Conservation (phyloP, 2,113 vertebrate genomes). For the Notechis scutatus region DNA sequence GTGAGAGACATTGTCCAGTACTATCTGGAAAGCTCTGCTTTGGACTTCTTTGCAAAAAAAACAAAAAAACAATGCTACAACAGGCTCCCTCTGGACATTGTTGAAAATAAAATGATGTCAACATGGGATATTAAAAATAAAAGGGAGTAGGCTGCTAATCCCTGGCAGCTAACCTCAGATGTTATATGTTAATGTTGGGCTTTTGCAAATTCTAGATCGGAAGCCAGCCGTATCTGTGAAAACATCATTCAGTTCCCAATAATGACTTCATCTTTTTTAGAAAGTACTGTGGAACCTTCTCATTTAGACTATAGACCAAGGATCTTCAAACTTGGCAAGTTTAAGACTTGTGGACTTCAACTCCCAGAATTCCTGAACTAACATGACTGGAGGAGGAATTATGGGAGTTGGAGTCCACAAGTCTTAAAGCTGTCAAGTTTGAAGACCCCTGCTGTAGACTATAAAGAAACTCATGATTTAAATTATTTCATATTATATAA, state of each 20-base stretch:
- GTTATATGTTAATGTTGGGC: too few species aligned
- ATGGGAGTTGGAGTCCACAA: too few species aligned
- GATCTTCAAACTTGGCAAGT: too few species aligned
- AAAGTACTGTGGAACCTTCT: neutral
- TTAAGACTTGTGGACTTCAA: too few species aligned
- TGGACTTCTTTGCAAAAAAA: neutral
- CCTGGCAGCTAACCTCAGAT: neutral
- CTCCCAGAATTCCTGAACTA: too few species aligned
- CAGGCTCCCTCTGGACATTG: neutral
- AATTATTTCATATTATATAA: neutral
- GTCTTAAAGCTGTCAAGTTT: too few species aligned
- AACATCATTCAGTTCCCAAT: neutral
- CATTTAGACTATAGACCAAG: neutral
- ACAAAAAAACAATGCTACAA: neutral
- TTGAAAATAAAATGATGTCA: neutral
- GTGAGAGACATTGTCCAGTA: neutral
- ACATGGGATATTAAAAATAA: neutral
- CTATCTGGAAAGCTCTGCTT: neutral
- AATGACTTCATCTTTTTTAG: neutral
- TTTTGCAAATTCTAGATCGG: neutral
- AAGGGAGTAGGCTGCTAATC: neutral
- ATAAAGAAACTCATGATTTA: neutral
- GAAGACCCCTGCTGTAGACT: neutral
- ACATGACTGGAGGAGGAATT: too few species aligned
- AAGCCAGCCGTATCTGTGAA: neutral